Percentiles rank a stretch among this genome's conserved stretches.
Conservation (phyloP, 2,888 invertebrate genomes). For the Ornithoptera alexandrae region DNA sequence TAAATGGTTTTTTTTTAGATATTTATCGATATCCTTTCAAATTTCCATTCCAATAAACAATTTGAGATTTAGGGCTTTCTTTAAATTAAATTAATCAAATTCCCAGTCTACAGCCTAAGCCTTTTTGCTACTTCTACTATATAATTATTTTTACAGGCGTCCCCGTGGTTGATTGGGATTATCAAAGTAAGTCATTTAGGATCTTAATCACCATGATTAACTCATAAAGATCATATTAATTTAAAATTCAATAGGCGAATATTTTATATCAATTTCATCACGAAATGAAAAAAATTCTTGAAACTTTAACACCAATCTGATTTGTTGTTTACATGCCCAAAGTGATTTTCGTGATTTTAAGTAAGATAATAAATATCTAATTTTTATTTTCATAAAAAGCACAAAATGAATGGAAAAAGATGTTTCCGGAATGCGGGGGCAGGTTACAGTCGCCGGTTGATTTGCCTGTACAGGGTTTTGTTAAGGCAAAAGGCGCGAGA, state of each 20-base stretch:
- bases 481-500: slow-evolving; percentile 44
- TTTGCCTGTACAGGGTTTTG: slow-evolving; percentile 46
- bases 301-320: too few relatives aligned
- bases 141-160: slow-evolving; percentile 6
- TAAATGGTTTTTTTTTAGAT: too few relatives aligned
- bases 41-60: too few relatives aligned
- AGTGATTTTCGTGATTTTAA: too few relatives aligned
- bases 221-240: too few relatives aligned
- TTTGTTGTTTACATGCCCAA: too few relatives aligned
- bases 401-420: slow-evolving; percentile 48
- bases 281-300: too few relatives aligned
- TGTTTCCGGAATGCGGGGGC: slow-evolving; percentile 50
- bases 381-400: slow-evolving; percentile 38
- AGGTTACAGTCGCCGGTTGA: slow-evolving; percentile 59
- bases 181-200: slow-evolving; percentile 7
- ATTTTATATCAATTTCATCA: too few relatives aligned
- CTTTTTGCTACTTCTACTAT: background rate
- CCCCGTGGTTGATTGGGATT: slow-evolving; percentile 2
- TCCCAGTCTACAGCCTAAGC: background rate
- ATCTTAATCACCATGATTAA: background rate
- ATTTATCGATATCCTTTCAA: too few relatives aligned
- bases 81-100: background rate
- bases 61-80: too few relatives aligned
- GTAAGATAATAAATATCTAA: background rate
- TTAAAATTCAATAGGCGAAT: too few relatives aligned